Conservation (phyloP, 2,797 vertebrate genomes). For the Dendrocincla fuliginosa region DNA sequence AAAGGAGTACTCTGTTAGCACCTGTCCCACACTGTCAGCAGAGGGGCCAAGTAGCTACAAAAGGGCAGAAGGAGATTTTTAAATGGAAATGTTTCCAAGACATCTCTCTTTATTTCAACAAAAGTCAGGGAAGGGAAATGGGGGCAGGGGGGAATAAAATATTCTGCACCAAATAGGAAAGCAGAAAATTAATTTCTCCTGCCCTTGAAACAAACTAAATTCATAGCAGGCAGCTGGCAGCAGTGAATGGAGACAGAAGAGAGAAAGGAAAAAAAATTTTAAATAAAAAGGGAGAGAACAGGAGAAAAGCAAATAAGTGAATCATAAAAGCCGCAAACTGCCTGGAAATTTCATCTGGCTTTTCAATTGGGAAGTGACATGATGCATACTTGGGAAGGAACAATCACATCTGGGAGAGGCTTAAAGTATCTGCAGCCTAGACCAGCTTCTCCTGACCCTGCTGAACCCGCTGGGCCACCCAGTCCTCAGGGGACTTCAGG, state of each 20-base stretch:
- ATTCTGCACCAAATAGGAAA: not conserved
- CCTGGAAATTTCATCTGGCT: constrained; percentile 63
- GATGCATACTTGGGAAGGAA: not conserved
- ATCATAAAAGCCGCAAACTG: constrained; percentile 52
- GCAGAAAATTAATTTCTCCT: constrained; percentile 39
- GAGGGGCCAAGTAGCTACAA: not conserved
- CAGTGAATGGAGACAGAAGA: constrained; percentile 23
- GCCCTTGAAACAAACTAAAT: constrained; percentile 52
- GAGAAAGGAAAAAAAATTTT: not conserved
- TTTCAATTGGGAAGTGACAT: constrained; percentile 57
- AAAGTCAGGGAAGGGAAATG: not conserved
- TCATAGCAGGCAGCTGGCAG: constrained; percentile 60
- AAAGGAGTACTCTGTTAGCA: constrained; percentile 12
- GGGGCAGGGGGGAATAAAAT: not conserved
- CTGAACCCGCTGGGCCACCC: accelerated
- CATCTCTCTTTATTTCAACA: not conserved
- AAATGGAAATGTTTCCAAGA: not conserved
- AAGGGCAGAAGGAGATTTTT: not conserved
- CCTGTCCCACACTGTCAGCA: not conserved
- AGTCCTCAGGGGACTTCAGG: not conserved
- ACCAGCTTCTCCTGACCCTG: not conserved
- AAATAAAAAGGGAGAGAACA: not conserved
- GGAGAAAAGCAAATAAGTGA: constrained; percentile 28
- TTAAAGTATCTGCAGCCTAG: not conserved
- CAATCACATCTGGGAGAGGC: not conserved